These are phyloP conservation scores for Catalaphyllia jardinei DNA, from an alignment of 64 coral and sea anemone species.

Conservation along the genomic window DNA sequence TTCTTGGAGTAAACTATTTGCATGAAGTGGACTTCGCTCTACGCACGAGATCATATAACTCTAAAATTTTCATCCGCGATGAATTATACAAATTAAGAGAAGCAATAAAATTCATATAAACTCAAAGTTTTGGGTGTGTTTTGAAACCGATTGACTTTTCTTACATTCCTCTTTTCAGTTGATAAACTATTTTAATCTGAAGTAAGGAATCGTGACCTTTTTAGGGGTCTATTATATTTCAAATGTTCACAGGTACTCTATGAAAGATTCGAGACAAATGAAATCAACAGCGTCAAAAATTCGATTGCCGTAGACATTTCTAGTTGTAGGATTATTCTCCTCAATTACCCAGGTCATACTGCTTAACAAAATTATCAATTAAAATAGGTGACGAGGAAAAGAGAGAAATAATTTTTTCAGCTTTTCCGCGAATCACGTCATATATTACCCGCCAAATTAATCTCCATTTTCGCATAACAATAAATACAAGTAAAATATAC, in stretches of 20 bases:
- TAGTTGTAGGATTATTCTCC: not conserved
- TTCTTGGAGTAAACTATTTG: not conserved
- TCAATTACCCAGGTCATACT: not conserved
- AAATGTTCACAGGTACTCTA: not conserved
- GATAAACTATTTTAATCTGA: not conserved
- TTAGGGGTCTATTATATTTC: not conserved
- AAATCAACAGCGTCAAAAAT: conserved; percentile 18
- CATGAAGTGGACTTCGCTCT: not conserved
- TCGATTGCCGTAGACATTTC: not conserved
- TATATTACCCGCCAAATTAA: conserved; percentile 7
- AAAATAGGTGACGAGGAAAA: not conserved
- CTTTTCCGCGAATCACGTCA: conserved; percentile 21
- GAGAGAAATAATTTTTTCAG: not conserved
- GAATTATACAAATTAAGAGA: not conserved
- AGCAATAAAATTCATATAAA: not conserved
- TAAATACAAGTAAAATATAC: not conserved
- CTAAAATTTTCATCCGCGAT: not conserved
- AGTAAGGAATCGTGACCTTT: not conserved
- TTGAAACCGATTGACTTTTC: not conserved
- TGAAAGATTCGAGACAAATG: not conserved
- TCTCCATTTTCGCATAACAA: not conserved
- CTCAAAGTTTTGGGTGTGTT: not conserved
- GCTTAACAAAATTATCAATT: not conserved
- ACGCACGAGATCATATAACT: not conserved
- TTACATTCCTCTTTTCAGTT: not conserved